phyloP scores from a whole-genome alignment of 2,113 vertebrate species.

The Callaeas wilsoni region DNA sequence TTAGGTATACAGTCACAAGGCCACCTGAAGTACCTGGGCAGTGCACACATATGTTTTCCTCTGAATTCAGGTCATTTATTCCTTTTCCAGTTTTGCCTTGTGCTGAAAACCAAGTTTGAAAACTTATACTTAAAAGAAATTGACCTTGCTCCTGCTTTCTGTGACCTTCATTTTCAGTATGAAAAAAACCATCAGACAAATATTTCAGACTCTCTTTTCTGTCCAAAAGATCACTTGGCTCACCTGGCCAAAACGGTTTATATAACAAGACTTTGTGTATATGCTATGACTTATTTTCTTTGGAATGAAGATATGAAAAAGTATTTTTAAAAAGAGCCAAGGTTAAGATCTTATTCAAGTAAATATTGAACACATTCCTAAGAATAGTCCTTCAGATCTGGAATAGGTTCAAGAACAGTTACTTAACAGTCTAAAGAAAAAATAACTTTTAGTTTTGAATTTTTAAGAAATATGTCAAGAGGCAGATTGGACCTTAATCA shows the following conservation, averaged over 20 bases:
- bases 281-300: slow-evolving; percentile 17
- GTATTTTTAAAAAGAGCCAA: background rate
- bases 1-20: background rate
- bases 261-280: slow-evolving; percentile 8
- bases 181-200: slow-evolving; percentile 17
- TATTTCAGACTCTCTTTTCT: background rate
- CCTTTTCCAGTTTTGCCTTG: background rate
- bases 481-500: background rate
- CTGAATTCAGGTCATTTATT: background rate
- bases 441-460: background rate
- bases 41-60: background rate
- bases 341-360: slow-evolving; percentile 42
- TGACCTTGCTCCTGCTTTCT: background rate
- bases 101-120: background rate
- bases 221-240: slow-evolving; percentile 19
- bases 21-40: background rate
- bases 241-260: background rate
- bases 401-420: slow-evolving; percentile 45
- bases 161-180: background rate
- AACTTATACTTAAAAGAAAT: background rate
- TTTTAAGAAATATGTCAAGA: background rate
- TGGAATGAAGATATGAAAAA: slow-evolving; percentile 52
- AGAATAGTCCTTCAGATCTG: slow-evolving; percentile 34
- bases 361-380: slow-evolving; percentile 56
- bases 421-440: slow-evolving; percentile 27